Evolutionary conservation across 2,888 invertebrate genomes (phyloP).

Genomic region (Agriopis aurantiaria): DNA sequence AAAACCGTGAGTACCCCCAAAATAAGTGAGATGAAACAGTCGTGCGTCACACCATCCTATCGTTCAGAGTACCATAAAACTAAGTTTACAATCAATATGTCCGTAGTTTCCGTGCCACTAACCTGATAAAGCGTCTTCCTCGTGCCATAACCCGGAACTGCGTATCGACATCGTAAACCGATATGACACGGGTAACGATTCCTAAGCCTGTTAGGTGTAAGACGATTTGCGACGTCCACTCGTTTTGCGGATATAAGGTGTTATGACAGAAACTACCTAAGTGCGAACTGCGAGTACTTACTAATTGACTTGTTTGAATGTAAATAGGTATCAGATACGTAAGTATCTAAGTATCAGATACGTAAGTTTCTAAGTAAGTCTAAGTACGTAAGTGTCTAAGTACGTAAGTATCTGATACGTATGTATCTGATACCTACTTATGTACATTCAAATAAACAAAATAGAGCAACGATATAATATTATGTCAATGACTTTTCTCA

Average conservation of each 20-base stretch:
- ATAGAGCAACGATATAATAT: too few species aligned
- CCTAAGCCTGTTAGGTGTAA: conserved; percentile 37
- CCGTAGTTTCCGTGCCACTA: background rate
- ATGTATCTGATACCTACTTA: background rate
- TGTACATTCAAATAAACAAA: background rate
- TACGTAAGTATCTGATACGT: too few species aligned
- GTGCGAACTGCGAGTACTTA: background rate
- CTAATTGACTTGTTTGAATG: too few species aligned
- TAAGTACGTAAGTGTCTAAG: too few species aligned
- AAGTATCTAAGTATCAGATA: too few species aligned
- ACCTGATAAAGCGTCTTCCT: conserved; percentile 2
- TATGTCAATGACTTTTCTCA: too few species aligned
- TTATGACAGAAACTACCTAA: conserved; percentile 7
- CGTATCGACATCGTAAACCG: conserved; percentile 31
- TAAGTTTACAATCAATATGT: conserved; percentile 16
- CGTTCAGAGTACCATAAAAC: conserved; percentile 8
- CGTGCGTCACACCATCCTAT: background rate
- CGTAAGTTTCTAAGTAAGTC: too few species aligned
- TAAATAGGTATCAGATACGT: too few species aligned
- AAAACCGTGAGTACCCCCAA: background rate
- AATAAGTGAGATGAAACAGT: background rate
- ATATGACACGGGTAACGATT: conserved; percentile 35
- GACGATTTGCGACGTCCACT: conserved; percentile 32
- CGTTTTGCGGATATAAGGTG: conserved; percentile 24
- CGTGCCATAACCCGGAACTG: background rate